These are phyloP conservation scores for Cercopithecus mona DNA, from an alignment of 2,113 vertebrate species.

Conservation along the genomic window DNA sequence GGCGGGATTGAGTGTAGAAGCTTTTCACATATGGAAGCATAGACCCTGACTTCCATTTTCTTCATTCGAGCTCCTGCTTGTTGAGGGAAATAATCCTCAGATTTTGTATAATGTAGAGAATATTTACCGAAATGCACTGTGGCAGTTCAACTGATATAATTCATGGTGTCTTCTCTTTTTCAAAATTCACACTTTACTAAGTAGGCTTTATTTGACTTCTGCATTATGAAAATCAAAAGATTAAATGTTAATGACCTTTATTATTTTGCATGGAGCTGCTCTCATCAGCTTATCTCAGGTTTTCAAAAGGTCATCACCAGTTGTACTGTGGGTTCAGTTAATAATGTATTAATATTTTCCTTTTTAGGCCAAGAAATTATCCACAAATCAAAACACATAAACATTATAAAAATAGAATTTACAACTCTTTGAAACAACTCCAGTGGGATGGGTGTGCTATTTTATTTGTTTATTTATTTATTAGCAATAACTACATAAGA, in stretches of 20 bases:
- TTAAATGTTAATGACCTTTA: slow-evolving; percentile 67
- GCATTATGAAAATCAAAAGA: slow-evolving; percentile 71
- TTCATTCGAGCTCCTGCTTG: not conserved
- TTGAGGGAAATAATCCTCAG: not conserved
- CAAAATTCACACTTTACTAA: slow-evolving; percentile 40
- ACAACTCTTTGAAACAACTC: not conserved
- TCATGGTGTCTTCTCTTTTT: not conserved
- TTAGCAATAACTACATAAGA: not conserved
- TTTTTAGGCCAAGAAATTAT: slow-evolving; percentile 59
- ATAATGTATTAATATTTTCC: slow-evolving; percentile 79
- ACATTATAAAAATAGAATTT: slow-evolving; percentile 41
- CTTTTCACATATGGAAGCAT: not conserved
- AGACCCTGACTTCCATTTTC: not conserved
- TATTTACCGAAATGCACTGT: not conserved
- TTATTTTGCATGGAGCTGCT: slow-evolving; percentile 25
- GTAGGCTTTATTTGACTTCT: slow-evolving; percentile 63
- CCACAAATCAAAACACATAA: slow-evolving; percentile 61
- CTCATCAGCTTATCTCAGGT: slow-evolving; percentile 53
- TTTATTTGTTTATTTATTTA: not conserved
- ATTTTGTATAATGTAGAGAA: not conserved
- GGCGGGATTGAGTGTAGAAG: not conserved
- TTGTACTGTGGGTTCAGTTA: slow-evolving; percentile 66
- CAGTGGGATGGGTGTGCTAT: not conserved
- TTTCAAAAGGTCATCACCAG: slow-evolving; percentile 56
- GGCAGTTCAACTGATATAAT: not conserved